Evolutionary conservation across 2,888 invertebrate species (phyloP), one percentile per base, ranked within the genome.

Genomic region (Lampropteryx suffumata): DNA sequence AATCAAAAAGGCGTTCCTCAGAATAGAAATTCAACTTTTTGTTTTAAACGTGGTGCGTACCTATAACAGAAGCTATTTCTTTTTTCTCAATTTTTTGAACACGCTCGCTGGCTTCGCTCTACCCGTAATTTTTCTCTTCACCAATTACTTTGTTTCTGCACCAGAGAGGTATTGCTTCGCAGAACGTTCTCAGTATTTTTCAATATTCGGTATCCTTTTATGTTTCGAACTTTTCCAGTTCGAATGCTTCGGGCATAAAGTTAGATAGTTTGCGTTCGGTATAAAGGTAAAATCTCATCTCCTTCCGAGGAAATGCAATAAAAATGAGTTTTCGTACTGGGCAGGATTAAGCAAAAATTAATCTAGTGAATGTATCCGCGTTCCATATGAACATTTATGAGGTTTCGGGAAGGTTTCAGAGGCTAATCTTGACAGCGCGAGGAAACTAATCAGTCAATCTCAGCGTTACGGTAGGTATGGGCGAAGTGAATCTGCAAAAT

Each of bases 401-500:
- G 45, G 54, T 49, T 59, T 54, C 53, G 13, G 40, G n/a, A 17
- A 17, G 17, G 17, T 17, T 4, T 21, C 24, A 24, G 24, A 24
- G 50, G 54, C 50, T 57, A 56, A 57, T 58, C 47, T 57, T 39
- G 54, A 50, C 52, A 64, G 62, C 52, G 66, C 47, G 66, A 64
- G 71, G 66, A 50, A 68, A 63, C 66, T 74, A 78, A 79, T 78
- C 79, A 79, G 76, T 79, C 79, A 81, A 76, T 78, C 79, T 77
- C 69, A 52, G 70, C 64, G 66, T 64, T 62, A 65, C 55, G 13
- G 66, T 64, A n/a, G 64, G 71, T 71, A 73, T 66, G 66, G 69
- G 66, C 69, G 76, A 75, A 79, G 81, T 83, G 79, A 84, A 82
- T 80, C 82, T 79, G 79, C 79, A 76, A 82, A 83, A 80, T 79